phyloP scores from a whole-genome alignment of 2,888 invertebrate genomes.

The Steinernema scapterisci region DNA sequence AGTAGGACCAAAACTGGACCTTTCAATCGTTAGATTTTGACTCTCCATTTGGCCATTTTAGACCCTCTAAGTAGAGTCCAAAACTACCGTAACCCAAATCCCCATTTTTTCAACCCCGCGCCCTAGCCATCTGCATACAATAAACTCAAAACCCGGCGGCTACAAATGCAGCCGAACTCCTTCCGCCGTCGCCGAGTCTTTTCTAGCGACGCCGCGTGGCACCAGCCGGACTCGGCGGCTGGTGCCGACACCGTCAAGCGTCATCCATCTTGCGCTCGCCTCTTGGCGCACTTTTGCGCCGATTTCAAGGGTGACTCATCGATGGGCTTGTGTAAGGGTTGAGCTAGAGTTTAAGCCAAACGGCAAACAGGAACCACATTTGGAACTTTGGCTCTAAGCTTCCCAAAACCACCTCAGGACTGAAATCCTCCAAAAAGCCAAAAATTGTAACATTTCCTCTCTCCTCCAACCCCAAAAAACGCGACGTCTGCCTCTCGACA shows the following conservation, averaged over 20 bases:
- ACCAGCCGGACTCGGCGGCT: neutral
- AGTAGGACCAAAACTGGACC: no score
- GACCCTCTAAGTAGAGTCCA: no score
- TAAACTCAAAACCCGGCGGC: no score
- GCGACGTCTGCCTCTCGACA: neutral
- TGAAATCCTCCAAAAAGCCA: no score
- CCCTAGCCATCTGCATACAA: slow-evolving; percentile 21
- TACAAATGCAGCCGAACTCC: no score
- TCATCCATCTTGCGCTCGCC: slow-evolving; percentile 20
- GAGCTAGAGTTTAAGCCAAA: neutral
- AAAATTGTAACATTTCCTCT: neutral
- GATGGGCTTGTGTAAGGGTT: slow-evolving; percentile 1
- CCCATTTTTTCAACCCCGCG: neutral
- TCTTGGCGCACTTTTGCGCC: neutral
- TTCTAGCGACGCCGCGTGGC: neutral
- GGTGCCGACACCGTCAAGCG: slow-evolving; percentile 21
- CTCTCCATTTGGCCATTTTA: no score
- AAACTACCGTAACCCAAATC: neutral
- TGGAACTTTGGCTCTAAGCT: no score
- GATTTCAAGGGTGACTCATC: neutral
- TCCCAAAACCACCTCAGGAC: no score
- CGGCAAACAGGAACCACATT: neutral
- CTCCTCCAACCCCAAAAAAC: neutral
- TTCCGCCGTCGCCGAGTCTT: neutral
- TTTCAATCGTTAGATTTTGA: no score